phyloP scores from a whole-genome alignment of 2,888 invertebrate species.

The Acrocyrtus sp. region DNA sequence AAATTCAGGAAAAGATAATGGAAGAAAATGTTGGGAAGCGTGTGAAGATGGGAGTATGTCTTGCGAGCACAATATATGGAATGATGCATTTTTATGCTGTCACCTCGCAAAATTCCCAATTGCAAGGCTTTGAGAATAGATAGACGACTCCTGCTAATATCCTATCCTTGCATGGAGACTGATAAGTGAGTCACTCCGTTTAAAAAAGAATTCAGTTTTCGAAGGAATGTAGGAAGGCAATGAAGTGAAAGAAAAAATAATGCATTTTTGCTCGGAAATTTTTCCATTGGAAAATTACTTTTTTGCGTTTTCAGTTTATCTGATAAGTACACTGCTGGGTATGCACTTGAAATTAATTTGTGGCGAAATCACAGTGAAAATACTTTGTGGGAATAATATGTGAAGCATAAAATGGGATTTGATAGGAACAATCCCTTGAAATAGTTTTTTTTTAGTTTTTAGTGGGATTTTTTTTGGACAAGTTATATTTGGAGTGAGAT shows the following conservation, averaged over 20 bases:
- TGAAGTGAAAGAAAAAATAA: constrained; percentile 15
- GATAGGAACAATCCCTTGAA: no score
- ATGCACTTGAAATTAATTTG: not conserved
- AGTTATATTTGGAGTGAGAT: not conserved
- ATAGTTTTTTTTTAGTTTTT: no score
- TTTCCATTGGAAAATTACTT: no score
- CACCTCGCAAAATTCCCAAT: no score
- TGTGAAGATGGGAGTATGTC: no score
- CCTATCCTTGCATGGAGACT: no score
- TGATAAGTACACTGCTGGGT: no score
- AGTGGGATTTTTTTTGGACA: not conserved
- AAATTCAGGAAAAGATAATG: no score
- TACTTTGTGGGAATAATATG: not conserved
- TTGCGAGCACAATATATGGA: no score
- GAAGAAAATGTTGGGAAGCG: no score
- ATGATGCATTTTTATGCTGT: no score
- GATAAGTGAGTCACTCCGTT: constrained; percentile 10
- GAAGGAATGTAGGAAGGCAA: constrained; percentile 17
- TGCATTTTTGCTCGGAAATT: not conserved
- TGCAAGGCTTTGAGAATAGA: constrained; percentile 1
- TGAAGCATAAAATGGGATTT: not conserved
- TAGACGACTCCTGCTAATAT: not conserved
- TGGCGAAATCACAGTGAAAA: not conserved
- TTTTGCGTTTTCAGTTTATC: no score
- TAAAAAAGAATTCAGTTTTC: constrained; percentile 26